Evolutionary conservation across 2,113 vertebrate genomes (phyloP).

Genomic region (Erythrocebus patas): DNA sequence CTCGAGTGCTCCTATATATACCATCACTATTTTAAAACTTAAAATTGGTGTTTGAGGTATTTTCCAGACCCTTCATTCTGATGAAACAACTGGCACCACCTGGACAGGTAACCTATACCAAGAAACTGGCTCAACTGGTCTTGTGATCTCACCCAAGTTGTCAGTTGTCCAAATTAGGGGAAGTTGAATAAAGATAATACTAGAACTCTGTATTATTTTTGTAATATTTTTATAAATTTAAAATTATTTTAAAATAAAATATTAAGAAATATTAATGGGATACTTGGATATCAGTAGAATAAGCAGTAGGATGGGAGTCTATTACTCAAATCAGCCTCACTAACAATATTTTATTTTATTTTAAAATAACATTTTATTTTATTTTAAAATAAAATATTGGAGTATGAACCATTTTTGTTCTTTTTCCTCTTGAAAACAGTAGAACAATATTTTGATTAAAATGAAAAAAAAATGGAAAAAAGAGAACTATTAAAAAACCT

Average conservation of each 20-base stretch:
- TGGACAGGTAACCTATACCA: too few species aligned
- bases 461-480: background rate
- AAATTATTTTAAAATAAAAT: constrained; percentile 12
- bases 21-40: too few species aligned
- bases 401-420: background rate
- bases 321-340: too few species aligned
- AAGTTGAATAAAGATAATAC: background rate
- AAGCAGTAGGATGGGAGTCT: too few species aligned
- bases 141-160: too few species aligned
- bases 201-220: background rate
- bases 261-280: background rate
- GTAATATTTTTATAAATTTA: background rate
- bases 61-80: too few species aligned
- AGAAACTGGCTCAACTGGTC: too few species aligned
- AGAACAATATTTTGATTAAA: background rate
- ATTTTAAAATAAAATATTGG: background rate
- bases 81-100: too few species aligned
- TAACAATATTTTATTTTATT: too few species aligned
- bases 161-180: background rate
- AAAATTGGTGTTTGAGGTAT: too few species aligned
- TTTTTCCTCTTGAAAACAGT: background rate
- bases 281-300: background rate
- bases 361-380: too few species aligned
- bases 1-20: too few species aligned
- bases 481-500: background rate